Evolutionary conservation across 2,113 vertebrate species (phyloP), one percentile per base, ranked within the genome.

Genomic region (Antennarius striatus): DNA sequence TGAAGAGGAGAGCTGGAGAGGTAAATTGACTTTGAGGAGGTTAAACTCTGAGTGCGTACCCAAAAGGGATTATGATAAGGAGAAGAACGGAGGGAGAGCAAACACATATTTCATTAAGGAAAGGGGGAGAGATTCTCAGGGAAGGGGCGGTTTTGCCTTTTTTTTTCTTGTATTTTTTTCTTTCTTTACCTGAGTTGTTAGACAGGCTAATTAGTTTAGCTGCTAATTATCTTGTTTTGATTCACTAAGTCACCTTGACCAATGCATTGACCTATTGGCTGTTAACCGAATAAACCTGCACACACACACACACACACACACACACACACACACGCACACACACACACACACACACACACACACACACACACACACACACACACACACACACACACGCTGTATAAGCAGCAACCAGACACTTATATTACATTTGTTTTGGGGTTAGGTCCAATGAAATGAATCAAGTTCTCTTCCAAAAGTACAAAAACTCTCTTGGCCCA

Each of bases 1-100:
- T 39, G 30, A 66, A 58, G 48, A 59, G 50, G 51, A 77, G 76
- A 56, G 50, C 63, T 40, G 70, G 49, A 42, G 58, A 68, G 71
- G 54, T 83, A 88, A 86, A 88, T 86, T 91, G 85, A 88, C 88
- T 90, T 88, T 90, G 85, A 83, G 80, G 82, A 88, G 86, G 86
- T 88, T 90, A 91, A 88, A 84, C 77, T 87, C 59, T 52, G 43
- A 83, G 82, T 81, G 77, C 75, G 73, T 86, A 68, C 86, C 80
- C 86, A 84, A 82, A 88, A 84, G 82, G 86, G 83, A 87, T 86
- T 86, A 89, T 80, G 77, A 88, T 85, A 87, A 84, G 77, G 70
- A 81, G 86, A 79, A 74, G 69, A 86, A 69, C 80, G 61, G 75
- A 79, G 71, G 76, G 73, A 82, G 64, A 82, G 69, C 58, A 82